Base-by-base conservation (phyloP, 2,888 invertebrate species). In the Noctua comes region DNA sequence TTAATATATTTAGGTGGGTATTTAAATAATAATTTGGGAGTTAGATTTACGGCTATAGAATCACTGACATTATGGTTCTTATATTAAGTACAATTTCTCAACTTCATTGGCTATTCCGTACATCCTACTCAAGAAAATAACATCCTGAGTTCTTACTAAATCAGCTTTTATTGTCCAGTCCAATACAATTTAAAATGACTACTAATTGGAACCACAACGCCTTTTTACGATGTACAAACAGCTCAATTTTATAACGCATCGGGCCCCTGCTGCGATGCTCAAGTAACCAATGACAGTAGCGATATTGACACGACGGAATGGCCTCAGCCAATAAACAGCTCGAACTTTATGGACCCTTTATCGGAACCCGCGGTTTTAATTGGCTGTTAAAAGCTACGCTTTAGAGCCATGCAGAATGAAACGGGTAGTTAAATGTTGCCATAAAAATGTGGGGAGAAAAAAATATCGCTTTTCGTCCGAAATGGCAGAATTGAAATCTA, bases 311-410 rank as follows among this genome's bases (percentile, higher is more conserved):
- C 82, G 82, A 78, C 79, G 77, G 71, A 82, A 71, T 79, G 73
- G 74, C 71, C 73, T 11, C 83, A 77, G 76, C 81, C 82, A 81
- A 80, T 84, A 78, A 76, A 82, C 79, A 77, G 48, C 31, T 54
- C 79, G 43, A 73, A 54, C 80, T 76, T 83, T 82, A 82, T 69
- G 31, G 77, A 40, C 68, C n/a, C 64, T 72, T 74, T 78, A 81
- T 72, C 65, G 80, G 76, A 73, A 73, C 66, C 73, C 74, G 64
- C 66, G 68, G 82, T 68, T 79, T 79, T 85, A 77, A 85, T 85
- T 80, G 85, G 62, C 86, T 80, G 72, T 79, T 84, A 80, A 79
- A 70, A 78, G 75, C 76, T 64, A 31, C 66, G 66, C 57, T 81
- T 82, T 80, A 77, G 79, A 78, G 78, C 46, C 69, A 73, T 71